phyloP scores from a whole-genome alignment of 2,113 vertebrate species.

The Arothron firmamentum region DNA sequence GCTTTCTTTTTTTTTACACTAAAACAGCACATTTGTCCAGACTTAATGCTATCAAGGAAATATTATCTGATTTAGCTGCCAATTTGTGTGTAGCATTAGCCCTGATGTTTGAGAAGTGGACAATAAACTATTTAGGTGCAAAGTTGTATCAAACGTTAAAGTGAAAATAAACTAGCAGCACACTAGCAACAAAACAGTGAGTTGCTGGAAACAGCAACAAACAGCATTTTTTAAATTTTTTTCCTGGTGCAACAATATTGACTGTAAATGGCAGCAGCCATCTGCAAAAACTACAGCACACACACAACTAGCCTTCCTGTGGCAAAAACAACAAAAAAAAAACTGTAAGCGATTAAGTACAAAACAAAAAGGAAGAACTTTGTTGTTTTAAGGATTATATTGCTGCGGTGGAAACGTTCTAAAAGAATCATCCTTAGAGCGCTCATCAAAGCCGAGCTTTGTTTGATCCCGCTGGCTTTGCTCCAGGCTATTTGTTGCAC shows the following conservation, averaged over 20 bases:
- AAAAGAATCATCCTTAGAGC: not conserved
- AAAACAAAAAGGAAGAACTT: not conserved
- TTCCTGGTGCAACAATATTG: not conserved
- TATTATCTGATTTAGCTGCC: not conserved
- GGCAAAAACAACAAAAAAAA: no score
- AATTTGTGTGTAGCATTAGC: not conserved
- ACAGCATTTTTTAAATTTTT: no score
- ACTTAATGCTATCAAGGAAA: not conserved
- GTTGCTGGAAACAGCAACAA: no score
- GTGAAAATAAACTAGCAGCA: no score
- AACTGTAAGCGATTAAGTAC: not conserved
- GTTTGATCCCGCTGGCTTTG: not conserved
- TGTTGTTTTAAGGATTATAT: not conserved
- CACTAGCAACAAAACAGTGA: no score
- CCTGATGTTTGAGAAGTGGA: not conserved
- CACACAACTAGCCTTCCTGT: no score
- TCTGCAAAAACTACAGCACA: no score
- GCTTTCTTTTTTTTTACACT: not conserved
- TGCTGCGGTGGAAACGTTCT: not conserved
- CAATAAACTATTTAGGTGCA: no score
- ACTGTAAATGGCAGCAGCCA: no score
- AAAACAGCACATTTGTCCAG: not conserved
- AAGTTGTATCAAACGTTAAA: no score
- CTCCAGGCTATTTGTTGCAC: not conserved
- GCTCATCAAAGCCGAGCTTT: not conserved